Evolutionary conservation across 1,140 invertebrate species (phyloP).

Genomic region (Drosophila serrata): DNA sequence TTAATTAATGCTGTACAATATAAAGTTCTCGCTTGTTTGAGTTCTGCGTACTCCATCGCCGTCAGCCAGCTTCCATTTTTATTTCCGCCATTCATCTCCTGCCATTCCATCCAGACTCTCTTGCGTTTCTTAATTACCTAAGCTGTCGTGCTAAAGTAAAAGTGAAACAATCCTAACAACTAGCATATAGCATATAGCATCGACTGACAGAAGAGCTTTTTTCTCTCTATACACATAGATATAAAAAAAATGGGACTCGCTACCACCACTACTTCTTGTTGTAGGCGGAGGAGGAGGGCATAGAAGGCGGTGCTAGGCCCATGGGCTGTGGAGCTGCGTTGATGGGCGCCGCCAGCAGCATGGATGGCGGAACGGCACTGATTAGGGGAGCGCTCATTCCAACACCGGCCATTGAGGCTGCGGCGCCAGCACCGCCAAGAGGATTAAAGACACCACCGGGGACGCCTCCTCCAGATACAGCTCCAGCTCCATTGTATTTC

Average conservation of each 20-base stretch:
- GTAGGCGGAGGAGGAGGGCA: constrained; percentile 56
- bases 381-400: constrained; percentile 34
- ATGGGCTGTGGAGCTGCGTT: not conserved
- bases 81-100: not conserved
- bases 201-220: constrained; percentile 16
- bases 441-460: constrained; percentile 46
- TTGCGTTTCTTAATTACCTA: not conserved
- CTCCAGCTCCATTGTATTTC: constrained; percentile 72
- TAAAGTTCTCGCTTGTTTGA: constrained; percentile 51
- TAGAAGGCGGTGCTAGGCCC: constrained; percentile 46
- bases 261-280: constrained; percentile 63
- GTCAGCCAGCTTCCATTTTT: not conserved
- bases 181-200: constrained; percentile 43
- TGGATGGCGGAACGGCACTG: constrained; percentile 35
- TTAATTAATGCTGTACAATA: constrained; percentile 81
- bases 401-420: constrained; percentile 20
- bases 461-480: constrained; percentile 14
- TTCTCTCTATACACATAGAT: constrained; percentile 38
- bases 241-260: constrained; percentile 24
- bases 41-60: constrained; percentile 30
- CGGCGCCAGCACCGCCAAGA: constrained; percentile 74
- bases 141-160: constrained; percentile 50
- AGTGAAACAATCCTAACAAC: constrained; percentile 63
- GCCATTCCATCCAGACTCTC: constrained; percentile 11
- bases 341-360: constrained; percentile 55